Conservation (phyloP, 2,113 vertebrate genomes). For the Dasypus novemcinctus region DNA sequence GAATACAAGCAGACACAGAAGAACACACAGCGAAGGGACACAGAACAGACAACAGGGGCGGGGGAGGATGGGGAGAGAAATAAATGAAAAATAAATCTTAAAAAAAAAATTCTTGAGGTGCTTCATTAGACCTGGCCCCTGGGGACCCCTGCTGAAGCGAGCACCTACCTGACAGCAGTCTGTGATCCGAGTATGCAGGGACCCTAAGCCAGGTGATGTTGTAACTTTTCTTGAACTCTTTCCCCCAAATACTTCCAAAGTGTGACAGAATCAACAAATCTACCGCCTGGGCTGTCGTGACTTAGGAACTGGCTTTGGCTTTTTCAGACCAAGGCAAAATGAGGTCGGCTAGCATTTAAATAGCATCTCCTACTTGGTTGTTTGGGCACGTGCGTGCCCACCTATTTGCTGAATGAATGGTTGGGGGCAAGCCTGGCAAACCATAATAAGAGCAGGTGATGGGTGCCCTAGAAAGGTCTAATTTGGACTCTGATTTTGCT, state of each 20-base stretch:
- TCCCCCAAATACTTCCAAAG: neutral
- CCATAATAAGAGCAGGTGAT: neutral
- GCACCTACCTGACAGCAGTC: fast-evolving
- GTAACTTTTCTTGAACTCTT: neutral
- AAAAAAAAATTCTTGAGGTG: neutral
- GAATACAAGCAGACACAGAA: no score
- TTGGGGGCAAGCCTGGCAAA: neutral
- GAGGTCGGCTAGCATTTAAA: neutral
- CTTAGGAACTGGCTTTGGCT: neutral
- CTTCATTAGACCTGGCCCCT: neutral
- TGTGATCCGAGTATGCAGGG: neutral
- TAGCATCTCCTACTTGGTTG: fast-evolving
- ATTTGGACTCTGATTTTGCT: neutral
- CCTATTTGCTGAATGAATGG: neutral
- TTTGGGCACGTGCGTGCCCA: neutral
- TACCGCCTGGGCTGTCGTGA: neutral
- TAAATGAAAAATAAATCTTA: no score
- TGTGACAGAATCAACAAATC: neutral
- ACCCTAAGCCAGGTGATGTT: neutral
- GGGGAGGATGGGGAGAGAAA: no score
- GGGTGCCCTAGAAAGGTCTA: neutral
- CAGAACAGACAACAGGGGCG: no score
- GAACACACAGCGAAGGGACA: no score
- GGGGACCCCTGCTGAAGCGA: fast-evolving
- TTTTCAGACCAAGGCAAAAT: neutral